A percentile compares a stretch with the other conserved stretches of the same genome.
Conservation (phyloP, 2,113 vertebrate species). For the Uropsilus gracilis region DNA sequence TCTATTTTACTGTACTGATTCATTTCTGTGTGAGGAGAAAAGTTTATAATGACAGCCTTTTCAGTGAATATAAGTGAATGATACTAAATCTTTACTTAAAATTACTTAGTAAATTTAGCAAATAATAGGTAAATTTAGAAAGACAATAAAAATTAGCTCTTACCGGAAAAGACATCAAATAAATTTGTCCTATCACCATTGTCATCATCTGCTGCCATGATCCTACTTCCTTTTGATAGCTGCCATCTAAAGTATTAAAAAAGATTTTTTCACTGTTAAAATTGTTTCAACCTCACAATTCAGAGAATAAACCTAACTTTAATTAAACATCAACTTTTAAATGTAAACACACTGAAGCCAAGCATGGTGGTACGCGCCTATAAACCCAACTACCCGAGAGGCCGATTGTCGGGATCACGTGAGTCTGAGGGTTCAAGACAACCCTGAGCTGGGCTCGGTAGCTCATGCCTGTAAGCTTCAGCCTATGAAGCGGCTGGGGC, state of each 20-base stretch:
- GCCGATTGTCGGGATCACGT: no score
- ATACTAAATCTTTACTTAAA: no score
- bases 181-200: conserved; percentile 82
- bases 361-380: no score
- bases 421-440: no score
- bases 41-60: not conserved
- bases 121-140: conserved; percentile 61
- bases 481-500: no score
- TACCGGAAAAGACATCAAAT: conserved; percentile 75
- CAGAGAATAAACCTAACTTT: conserved; percentile 39
- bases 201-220: conserved; percentile 87
- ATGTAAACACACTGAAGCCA: no score
- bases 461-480: no score
- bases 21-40: not conserved
- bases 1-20: conserved; percentile 16
- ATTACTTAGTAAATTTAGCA: no score
- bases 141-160: conserved; percentile 60
- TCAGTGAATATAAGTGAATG: not conserved
- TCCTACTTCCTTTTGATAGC: conserved; percentile 80
- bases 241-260: conserved; percentile 81
- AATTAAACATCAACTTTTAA: conserved; percentile 52
- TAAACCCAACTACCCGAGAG: no score
- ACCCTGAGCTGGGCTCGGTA: no score
- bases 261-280: conserved; percentile 63
- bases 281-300: conserved; percentile 12